A percentile compares a stretch with the other conserved stretches of the same genome.
phyloP scores from a whole-genome alignment of 2,797 vertebrate genomes.

The Phrynocephalus vlangalii region DNA sequence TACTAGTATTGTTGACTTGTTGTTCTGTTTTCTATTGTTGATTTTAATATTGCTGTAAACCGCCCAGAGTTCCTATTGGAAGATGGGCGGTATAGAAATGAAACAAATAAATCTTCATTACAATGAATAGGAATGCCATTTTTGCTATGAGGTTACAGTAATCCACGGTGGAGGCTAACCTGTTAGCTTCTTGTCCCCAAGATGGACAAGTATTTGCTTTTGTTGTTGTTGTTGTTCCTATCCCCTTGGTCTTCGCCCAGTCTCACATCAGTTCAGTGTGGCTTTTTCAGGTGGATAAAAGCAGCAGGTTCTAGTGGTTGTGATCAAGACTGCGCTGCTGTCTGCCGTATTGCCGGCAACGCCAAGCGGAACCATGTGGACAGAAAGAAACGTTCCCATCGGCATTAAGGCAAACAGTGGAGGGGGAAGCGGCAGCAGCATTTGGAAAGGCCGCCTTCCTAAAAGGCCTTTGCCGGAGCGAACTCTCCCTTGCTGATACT shows the following conservation, averaged over 20 bases:
- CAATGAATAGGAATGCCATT: fast-evolving
- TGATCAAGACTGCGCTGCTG: neutral
- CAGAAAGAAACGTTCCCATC: constrained; percentile 41
- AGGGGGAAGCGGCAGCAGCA: constrained; percentile 1
- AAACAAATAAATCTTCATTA: neutral
- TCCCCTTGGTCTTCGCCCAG: fast-evolving
- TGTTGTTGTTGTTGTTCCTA: neutral
- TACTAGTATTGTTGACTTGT: too few species aligned
- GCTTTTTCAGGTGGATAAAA: neutral
- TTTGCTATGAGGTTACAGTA: constrained; percentile 18
- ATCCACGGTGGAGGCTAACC: constrained; percentile 1
- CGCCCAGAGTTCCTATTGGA: too few species aligned
- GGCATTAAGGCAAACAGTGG: constrained; percentile 34
- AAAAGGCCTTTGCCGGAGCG: constrained; percentile 38
- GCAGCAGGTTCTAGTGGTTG: neutral
- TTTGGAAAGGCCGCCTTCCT: constrained; percentile 43
- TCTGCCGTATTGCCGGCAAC: constrained; percentile 13
- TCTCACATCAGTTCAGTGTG: neutral
- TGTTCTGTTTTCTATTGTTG: too few species aligned
- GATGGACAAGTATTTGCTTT: neutral
- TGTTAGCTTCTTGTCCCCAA: constrained; percentile 24
- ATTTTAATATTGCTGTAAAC: too few species aligned
- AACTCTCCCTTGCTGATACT: constrained; percentile 39
- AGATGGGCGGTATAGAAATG: too few species aligned
- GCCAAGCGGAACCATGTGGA: constrained; percentile 29